These are phyloP conservation scores for Drosophila kanekoi DNA, from an alignment of 2,888 invertebrate species.

Conservation along the genomic window DNA sequence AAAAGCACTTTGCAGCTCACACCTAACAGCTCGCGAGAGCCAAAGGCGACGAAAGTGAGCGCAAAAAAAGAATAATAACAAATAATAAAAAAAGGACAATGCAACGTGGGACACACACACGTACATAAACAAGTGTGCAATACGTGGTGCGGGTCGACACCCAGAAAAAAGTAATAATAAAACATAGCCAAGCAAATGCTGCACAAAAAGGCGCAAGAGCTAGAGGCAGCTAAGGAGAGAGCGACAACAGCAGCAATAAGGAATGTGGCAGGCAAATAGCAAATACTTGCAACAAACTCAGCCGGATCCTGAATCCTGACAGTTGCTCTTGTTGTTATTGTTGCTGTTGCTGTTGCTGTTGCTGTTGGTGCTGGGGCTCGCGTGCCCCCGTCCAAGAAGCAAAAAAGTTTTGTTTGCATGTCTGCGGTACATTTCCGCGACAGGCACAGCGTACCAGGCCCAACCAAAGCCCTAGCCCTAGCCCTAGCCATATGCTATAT, in stretches of 20 bases:
- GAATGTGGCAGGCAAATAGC: conserved; percentile 45
- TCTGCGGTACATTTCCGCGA: conserved; percentile 81
- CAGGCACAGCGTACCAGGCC: conserved; percentile 65
- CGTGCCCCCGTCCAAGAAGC: conserved; percentile 45
- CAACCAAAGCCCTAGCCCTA: conserved; percentile 3
- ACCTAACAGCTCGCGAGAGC: conserved; percentile 26
- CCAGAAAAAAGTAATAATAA: conserved; percentile 70
- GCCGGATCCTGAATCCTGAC: conserved; percentile 41
- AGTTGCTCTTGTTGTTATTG: conserved; percentile 34
- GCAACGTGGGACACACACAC: conserved; percentile 43
- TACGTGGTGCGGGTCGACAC: conserved; percentile 56
- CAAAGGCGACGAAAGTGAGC: conserved; percentile 22
- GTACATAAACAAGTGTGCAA: conserved; percentile 76
- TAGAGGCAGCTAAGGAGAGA: neutral
- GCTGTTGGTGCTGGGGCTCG: conserved; percentile 29
- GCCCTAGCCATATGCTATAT: conserved; percentile 41
- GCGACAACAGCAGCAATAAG: neutral
- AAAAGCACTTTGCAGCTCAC: conserved; percentile 74
- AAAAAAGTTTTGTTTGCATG: conserved; percentile 81
- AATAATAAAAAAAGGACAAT: conserved; percentile 60
- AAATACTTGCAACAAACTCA: conserved; percentile 41
- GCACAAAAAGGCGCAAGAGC: conserved; percentile 1
- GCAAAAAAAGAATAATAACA: conserved; percentile 36
- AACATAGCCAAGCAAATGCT: conserved; percentile 66
- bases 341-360: conserved; percentile 18